Conservation (phyloP, 2,113 vertebrate genomes). For the Dromiciops gliroides region DNA sequence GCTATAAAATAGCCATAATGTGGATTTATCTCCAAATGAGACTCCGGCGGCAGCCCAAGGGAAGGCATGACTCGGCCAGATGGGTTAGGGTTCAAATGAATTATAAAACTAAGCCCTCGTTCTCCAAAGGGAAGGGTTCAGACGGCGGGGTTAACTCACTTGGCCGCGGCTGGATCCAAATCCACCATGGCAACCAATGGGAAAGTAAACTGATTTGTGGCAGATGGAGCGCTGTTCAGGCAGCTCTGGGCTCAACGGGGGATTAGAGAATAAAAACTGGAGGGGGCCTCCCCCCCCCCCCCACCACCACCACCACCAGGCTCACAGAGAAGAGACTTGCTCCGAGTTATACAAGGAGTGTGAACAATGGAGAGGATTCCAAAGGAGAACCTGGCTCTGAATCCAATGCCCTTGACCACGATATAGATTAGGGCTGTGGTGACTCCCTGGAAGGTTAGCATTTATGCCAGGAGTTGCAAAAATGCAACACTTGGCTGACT, state of each 20-base stretch:
- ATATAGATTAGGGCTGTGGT: neutral
- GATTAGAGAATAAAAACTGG: neutral
- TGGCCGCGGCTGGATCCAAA: slow-evolving; percentile 61
- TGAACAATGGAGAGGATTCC: neutral
- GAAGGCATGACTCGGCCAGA: neutral
- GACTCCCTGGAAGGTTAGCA: neutral
- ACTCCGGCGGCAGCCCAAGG: slow-evolving; percentile 21
- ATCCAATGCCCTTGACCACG: slow-evolving; percentile 43
- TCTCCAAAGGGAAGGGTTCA: slow-evolving; percentile 51
- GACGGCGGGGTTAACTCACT: slow-evolving; percentile 50
- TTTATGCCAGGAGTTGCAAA: neutral
- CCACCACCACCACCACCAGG: no score
- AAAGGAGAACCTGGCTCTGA: neutral
- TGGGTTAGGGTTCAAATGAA: slow-evolving; percentile 55
- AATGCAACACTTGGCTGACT: neutral
- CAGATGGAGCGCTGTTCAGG: neutral
- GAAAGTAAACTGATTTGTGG: slow-evolving; percentile 60
- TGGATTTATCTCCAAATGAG: slow-evolving; percentile 46
- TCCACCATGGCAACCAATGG: slow-evolving; percentile 57
- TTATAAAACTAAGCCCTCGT: slow-evolving; percentile 38
- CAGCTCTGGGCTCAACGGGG: neutral
- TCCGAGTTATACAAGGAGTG: neutral
- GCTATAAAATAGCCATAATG: slow-evolving; percentile 12
- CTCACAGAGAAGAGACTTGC: neutral
- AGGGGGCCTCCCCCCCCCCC: neutral